These are phyloP conservation scores for Entomobrya proxima DNA, from an alignment of 2,888 invertebrate genomes.

Conservation along the genomic window DNA sequence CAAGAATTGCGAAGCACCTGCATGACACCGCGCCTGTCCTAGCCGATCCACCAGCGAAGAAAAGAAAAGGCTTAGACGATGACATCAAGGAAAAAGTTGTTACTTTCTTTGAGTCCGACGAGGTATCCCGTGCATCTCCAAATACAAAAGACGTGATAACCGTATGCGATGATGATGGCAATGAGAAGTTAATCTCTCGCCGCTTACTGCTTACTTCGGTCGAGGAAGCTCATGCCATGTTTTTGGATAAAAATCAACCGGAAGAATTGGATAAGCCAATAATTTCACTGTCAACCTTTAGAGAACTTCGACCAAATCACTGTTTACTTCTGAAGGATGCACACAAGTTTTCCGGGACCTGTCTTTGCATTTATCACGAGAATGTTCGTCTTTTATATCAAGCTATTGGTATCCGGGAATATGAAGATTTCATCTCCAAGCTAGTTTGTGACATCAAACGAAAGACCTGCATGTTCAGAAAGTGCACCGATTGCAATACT, in stretches of 20 bases:
- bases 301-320: neutral
- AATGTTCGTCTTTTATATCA: neutral
- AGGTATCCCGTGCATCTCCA: neutral
- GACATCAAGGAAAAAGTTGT: neutral
- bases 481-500: neutral
- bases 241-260: neutral
- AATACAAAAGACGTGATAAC: neutral
- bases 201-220: neutral
- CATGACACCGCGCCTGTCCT: neutral
- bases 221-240: neutral
- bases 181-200: neutral
- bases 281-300: neutral
- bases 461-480: neutral
- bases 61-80: neutral
- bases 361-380: constrained; percentile 5
- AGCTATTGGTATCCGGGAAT: neutral
- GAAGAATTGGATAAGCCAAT: too few species aligned
- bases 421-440: neutral
- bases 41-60: neutral
- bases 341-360: neutral
- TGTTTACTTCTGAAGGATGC: neutral
- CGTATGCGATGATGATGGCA: neutral
- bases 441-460: neutral
- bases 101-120: neutral
- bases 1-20: neutral